Evolutionary conservation across 1,140 invertebrate genomes (phyloP), one percentile per base, ranked within the genome.

Genomic region (Anagrus nilaparvatae): DNA sequence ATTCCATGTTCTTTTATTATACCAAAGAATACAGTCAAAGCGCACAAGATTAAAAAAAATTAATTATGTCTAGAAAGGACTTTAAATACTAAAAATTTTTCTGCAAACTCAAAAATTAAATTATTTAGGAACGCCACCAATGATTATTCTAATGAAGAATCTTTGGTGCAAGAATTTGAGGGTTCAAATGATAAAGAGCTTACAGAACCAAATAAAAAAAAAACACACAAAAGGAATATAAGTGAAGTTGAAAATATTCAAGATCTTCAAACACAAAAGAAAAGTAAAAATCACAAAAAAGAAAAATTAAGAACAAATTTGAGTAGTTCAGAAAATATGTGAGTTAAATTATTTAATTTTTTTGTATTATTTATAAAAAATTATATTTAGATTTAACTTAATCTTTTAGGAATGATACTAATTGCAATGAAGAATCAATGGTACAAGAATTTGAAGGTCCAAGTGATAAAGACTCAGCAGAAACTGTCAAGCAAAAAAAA

Each of bases 71-170:
- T n/a, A n/a, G n/a, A n/a, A n/a, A n/a, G n/a, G n/a, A n/a, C n/a
- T n/a, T 20, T 29, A 2, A n/a, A 32, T 41, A 32, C 25, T 18
- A 47, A 40, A 24, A 18, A 38, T 7, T 9, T 25, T 12, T 17
- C 18, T 21, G 14, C 24, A 12, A 5, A 43, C 20, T 8, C 27
- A 21, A 25, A 14, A 18, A 29, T 10, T 30, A 35, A 18, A 32
- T 24, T n/a, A n/a, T n/a, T n/a, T n/a, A n/a, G n/a, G n/a, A n/a
- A n/a, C n/a, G n/a, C n/a, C n/a, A n/a, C n/a, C n/a, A n/a, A n/a
- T n/a, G n/a, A n/a, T n/a, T n/a, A n/a, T n/a, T n/a, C n/a, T n/a
- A n/a, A n/a, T n/a, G n/a, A n/a, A n/a, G n/a, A n/a, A n/a, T n/a
- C n/a, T n/a, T n/a, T n/a, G n/a, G n/a, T n/a, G n/a, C n/a, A n/a